Conservation (phyloP, 1,140 invertebrate genomes). For the Ceratina japonica region DNA sequence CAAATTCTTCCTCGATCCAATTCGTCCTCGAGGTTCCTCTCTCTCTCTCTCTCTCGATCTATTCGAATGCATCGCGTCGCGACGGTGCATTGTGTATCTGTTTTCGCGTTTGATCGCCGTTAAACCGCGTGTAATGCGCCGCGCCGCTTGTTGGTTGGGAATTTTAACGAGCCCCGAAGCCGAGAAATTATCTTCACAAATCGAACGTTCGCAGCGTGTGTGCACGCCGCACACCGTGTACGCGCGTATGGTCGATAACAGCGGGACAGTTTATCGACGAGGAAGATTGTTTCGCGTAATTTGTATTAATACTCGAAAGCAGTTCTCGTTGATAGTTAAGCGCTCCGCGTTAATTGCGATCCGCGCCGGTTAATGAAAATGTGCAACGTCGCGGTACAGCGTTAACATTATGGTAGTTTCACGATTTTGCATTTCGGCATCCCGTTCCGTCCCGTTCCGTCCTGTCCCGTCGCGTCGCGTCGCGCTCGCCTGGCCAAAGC, state of each 20-base stretch:
- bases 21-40: too few relatives aligned
- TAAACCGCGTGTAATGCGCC: background rate
- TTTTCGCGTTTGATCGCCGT: constrained; percentile 4
- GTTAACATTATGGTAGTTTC: background rate
- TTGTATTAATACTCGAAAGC: constrained; percentile 41
- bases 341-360: constrained; percentile 31
- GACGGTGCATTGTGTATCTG: background rate
- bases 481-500: too few relatives aligned
- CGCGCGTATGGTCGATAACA: background rate
- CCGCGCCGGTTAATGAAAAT: constrained; percentile 33
- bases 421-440: background rate
- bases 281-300: constrained; percentile 33
- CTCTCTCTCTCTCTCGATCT: background rate
- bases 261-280: constrained; percentile 7
- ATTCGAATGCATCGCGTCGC: background rate
- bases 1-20: too few relatives aligned
- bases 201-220: constrained; percentile 8
- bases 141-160: background rate
- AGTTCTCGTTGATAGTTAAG: constrained; percentile 40
- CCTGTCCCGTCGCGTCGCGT: background rate
- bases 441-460: too few relatives aligned
- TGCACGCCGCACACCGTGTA: too few relatives aligned
- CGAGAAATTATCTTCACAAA: constrained; percentile 29
- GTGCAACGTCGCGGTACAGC: background rate
- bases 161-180: constrained; percentile 18